Evolutionary conservation across 2,113 vertebrate genomes (phyloP).

Genomic region (Cavia porcellus): DNA sequence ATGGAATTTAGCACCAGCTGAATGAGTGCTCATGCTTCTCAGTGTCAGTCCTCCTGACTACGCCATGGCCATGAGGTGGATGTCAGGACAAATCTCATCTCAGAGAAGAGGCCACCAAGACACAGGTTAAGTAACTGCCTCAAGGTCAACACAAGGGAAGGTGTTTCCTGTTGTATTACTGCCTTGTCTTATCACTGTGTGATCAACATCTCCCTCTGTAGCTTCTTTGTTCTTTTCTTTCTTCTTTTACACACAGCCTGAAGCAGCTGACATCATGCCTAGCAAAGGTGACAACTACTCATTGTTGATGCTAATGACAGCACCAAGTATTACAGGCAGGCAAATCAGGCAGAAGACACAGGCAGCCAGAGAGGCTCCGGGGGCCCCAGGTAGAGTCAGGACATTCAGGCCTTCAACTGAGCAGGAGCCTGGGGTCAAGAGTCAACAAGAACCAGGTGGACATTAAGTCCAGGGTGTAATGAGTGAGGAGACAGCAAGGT

Average conservation of each 20-base stretch:
- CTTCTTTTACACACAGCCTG: neutral
- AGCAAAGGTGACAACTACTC: neutral
- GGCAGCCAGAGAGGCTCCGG: neutral
- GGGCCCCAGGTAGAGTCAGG: neutral
- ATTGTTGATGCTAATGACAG: neutral
- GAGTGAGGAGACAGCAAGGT: neutral
- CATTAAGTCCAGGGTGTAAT: neutral
- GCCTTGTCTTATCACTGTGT: too few species aligned
- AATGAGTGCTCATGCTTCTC: neutral
- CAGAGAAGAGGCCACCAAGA: neutral
- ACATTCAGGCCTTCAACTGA: neutral
- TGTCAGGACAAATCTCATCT: neutral
- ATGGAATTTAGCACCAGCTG: neutral
- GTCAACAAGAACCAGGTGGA: neutral
- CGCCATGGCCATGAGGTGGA: fast-evolving
- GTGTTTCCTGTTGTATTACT: too few species aligned
- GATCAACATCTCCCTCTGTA: neutral
- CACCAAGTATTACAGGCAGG: neutral
- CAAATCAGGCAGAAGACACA: neutral
- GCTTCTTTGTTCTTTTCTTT: neutral
- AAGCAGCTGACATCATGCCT: neutral
- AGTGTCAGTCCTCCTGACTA: neutral
- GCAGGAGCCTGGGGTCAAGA: neutral
- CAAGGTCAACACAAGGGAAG: neutral
- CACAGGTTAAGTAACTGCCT: neutral